Base-by-base conservation (phyloP, 2,797 vertebrate genomes). In the Ciconia nigra region DNA sequence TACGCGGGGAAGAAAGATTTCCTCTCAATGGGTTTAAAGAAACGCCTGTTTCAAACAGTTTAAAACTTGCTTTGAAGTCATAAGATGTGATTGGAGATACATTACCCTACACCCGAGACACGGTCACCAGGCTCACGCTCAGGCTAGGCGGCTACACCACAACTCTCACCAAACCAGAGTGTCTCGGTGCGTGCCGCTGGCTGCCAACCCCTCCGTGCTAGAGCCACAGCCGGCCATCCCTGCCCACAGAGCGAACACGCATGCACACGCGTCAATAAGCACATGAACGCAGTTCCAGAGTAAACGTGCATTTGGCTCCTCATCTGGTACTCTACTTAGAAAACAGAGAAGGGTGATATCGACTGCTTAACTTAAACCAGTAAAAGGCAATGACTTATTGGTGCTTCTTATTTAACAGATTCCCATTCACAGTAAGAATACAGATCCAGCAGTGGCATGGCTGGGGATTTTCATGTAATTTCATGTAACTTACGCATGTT, bases 311-410 rank as follows among this genome's bases (percentile, higher is more conserved):
- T 5, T 41, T 0, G 4, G 61, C 49, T 51, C 49, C 59, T n/a
- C 1, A 2, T 1, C 28, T 28, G 28, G 46, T 8, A 1, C 61
- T 12, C 57, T 5, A 28, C 10, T 0, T 0, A 24, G 52, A 2
- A n/a, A 83, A 71, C 41, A 5, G 65, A 15, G 29, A 22, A 33
- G 14, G 59, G 62, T 12, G 4, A 6, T 4, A 73, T 1, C 0
- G 0, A 79, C 81, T 46, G 37, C 49, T 62, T 57, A 46, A 29
- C 76, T 42, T 14, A 2, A 14, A 66, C 24, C 49, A 42, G 22
- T 5, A 41, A 15, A 57, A 65, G 63, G 71, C 44, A 66, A 47
- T 6, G 16, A 15, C 47, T 66, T 44, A 5, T 10, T 15, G 25
- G 10, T 7, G n/a, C 42, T 85, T n/a, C 59, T 58, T 7, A 16